Percentiles rank a stretch among this genome's conserved stretches.
These are phyloP conservation scores for Hydrozoanthus gracilis DNA, from an alignment of 92 coral and sea anemone species.

Conservation along the genomic window DNA sequence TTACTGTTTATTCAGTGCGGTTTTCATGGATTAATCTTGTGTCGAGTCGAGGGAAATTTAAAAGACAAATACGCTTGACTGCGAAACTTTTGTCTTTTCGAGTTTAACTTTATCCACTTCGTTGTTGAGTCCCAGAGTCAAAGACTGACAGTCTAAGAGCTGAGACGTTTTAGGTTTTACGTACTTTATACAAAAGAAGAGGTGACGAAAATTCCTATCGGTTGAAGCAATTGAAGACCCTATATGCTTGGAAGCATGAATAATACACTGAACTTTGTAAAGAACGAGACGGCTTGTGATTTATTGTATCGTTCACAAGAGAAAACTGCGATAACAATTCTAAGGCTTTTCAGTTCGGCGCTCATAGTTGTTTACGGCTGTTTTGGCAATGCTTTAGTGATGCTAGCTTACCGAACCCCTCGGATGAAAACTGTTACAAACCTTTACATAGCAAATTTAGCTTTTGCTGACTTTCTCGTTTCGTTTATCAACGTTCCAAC, in stretches of 20 bases:
- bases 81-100: too few relatives aligned
- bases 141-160: too few relatives aligned
- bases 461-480: slow-evolving; percentile 84
- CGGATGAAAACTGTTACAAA: slow-evolving; percentile 90
- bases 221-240: too few relatives aligned
- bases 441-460: slow-evolving; percentile 85
- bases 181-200: too few relatives aligned
- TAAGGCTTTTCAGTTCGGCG: slow-evolving; percentile 58
- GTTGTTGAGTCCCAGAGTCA: too few relatives aligned
- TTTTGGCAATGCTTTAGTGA: slow-evolving; percentile 75
- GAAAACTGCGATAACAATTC: neutral
- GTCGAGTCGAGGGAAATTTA: too few relatives aligned
- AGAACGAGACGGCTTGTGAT: slow-evolving; percentile 2
- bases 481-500: slow-evolving; percentile 76
- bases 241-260: neutral
- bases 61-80: too few relatives aligned
- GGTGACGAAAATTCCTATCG: too few relatives aligned
- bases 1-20: too few relatives aligned
- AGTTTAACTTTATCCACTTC: too few relatives aligned
- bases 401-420: slow-evolving; percentile 82
- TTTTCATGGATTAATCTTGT: too few relatives aligned
- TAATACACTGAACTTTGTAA: neutral
- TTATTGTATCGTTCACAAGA: neutral
- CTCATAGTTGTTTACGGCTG: slow-evolving; percentile 68
- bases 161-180: too few relatives aligned